Percentiles rank a stretch among this genome's conserved stretches.
phyloP scores from a whole-genome alignment of 2,113 vertebrate species.

The Podarcis raffonei region DNA sequence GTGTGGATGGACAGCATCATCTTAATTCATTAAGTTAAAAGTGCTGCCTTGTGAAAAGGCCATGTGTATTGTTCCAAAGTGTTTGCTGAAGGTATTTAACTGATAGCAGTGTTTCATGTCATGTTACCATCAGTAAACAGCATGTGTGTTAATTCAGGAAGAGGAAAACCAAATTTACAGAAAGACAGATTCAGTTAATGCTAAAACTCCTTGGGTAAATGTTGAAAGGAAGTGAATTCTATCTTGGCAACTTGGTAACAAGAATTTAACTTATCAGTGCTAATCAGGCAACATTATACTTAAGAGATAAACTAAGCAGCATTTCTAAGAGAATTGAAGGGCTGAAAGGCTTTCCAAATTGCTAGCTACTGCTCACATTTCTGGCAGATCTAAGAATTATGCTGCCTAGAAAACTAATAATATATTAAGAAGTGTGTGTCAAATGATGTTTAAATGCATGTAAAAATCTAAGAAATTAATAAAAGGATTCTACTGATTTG shows the following conservation, averaged over 20 bases:
- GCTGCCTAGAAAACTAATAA: not conserved
- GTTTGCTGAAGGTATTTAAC: conserved; percentile 32
- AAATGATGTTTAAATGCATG: not conserved
- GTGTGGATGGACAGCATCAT: not conserved
- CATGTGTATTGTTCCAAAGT: conserved; percentile 18
- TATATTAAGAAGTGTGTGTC: not conserved
- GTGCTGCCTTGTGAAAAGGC: not conserved
- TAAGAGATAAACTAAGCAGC: conserved; percentile 53
- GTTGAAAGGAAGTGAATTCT: conserved; percentile 49
- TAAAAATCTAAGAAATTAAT: not conserved
- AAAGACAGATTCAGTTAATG: conserved; percentile 16
- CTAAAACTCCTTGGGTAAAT: conserved; percentile 45
- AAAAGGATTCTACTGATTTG: not conserved
- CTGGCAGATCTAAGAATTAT: not conserved
- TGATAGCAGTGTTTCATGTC: not conserved
- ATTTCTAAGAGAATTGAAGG: conserved; percentile 33
- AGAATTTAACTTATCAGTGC: conserved; percentile 35
- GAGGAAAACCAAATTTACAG: conserved; percentile 8
- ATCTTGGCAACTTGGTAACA: conserved; percentile 47
- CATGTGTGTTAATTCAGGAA: conserved; percentile 10
- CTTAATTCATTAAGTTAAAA: conserved; percentile 27
- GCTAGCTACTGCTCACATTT: conserved; percentile 4
- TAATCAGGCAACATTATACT: conserved; percentile 40
- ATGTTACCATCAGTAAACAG: conserved; percentile 20
- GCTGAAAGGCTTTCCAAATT: conserved; percentile 23